Conservation (phyloP, 2,113 vertebrate species). For the Phylloscopus trochiloides region DNA sequence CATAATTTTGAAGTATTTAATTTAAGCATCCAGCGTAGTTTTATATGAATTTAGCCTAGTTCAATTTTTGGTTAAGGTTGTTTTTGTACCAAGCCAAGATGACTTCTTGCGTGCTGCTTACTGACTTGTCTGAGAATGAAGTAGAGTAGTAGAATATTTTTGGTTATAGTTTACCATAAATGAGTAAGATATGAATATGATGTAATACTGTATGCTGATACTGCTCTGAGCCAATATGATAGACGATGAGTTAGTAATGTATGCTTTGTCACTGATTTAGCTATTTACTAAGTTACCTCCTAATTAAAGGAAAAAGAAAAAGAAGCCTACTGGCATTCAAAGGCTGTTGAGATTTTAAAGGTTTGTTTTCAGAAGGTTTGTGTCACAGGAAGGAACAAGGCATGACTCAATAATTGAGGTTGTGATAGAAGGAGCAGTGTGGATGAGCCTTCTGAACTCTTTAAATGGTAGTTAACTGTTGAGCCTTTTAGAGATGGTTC, state of each 20-base stretch:
- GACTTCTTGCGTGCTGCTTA: background rate
- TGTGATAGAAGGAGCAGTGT: background rate
- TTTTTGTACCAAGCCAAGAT: background rate
- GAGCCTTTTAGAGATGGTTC: background rate
- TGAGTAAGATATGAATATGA: background rate
- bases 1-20: background rate
- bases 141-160: background rate
- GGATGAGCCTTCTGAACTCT: background rate
- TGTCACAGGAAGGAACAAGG: background rate
- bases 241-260: background rate
- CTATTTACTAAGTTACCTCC: background rate
- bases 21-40: background rate
- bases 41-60: background rate
- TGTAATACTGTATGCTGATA: background rate
- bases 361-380: background rate
- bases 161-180: background rate
- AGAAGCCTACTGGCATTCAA: background rate
- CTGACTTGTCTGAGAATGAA: background rate
- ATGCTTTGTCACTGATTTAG: background rate
- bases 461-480: background rate
- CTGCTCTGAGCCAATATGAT: background rate
- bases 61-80: background rate
- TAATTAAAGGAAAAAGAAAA: background rate
- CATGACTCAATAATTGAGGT: background rate
- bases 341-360: background rate